Base-by-base conservation (phyloP, 2,797 vertebrate genomes). In the Falco cherrug region DNA sequence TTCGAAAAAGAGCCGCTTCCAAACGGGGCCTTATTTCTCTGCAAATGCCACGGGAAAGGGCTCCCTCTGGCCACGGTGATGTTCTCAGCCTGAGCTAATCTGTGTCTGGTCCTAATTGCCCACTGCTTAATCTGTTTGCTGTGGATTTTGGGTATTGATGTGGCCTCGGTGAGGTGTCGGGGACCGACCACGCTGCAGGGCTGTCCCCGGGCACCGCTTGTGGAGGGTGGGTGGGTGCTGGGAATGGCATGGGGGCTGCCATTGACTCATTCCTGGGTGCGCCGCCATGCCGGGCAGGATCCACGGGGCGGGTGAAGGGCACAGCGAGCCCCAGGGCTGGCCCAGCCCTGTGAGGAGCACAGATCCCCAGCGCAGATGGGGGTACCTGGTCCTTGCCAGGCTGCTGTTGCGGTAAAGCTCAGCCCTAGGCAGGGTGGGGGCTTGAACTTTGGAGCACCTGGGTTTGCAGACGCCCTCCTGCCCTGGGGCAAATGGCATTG, bases 381-480 rank as follows among this genome's bases (percentile, higher is more conserved):
- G 57, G 59, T 51, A 15, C 25, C 80, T 35, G 0, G 3, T 47
- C 48, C 65, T 43, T 13, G 84, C 77, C 77, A 57, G 80, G 80
- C 79, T 86, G 64, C 50, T 68, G 24, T 24, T 79, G 16, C 63
- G 1, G 48, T 3, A 5, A 6, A 67, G 28, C 60, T 87, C 93
- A 71, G 79, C 85, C 79, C 37, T 9, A 10, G 82, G 68, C 63
- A 69, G 84, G 94, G 93, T 70, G 90, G 91, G 75, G 89, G 51
- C 87, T 18, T 94, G 95, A 82, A 87, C 92, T 97, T 83, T 64
- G 87, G 89, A 93, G 84, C 87, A 31, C 26, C 67, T 43, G 89
- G 89, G 84, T 29, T 74, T 73, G 74, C 0, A 0, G 67, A 39
- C 4, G 4, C 22, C 67, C 37, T 84, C 92, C 84, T 59, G 48